Conservation (phyloP, 1,140 invertebrate species). For the Paramacrobiotus metropolitanus region DNA sequence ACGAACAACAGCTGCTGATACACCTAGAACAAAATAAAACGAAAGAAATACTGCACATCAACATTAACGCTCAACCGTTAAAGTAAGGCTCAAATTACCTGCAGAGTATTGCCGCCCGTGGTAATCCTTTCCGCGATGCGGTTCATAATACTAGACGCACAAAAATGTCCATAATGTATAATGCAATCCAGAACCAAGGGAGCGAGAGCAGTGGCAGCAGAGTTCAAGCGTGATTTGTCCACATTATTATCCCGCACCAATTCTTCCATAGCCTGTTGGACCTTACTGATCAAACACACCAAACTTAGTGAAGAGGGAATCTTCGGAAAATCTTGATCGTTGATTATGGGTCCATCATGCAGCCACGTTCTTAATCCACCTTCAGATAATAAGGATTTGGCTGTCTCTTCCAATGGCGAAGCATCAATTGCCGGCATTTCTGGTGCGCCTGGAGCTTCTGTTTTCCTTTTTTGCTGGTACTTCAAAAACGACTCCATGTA, state of each 20-base stretch:
- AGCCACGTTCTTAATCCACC: neutral
- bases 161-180: neutral
- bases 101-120: neutral
- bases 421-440: neutral
- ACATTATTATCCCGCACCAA: neutral
- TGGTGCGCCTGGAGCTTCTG: neutral
- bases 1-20: neutral
- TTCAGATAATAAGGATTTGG: neutral
- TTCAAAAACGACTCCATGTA: slow-evolving; percentile 19
- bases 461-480: neutral
- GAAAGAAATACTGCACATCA: neutral
- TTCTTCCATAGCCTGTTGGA: slow-evolving; percentile 6
- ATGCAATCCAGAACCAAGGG: neutral
- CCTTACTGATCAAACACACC: slow-evolving; percentile 1
- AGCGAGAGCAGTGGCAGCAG: neutral
- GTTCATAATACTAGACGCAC: neutral
- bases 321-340: slow-evolving; percentile 7
- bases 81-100: neutral
- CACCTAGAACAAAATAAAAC: neutral
- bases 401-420: neutral
- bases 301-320: slow-evolving; percentile 6
- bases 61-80: neutral
- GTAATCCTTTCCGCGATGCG: neutral
- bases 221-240: neutral
- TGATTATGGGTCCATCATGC: neutral